Percentiles rank a stretch among this genome's conserved stretches.
Conservation (phyloP, 2,113 vertebrate genomes). For the Clarias gariepinus region DNA sequence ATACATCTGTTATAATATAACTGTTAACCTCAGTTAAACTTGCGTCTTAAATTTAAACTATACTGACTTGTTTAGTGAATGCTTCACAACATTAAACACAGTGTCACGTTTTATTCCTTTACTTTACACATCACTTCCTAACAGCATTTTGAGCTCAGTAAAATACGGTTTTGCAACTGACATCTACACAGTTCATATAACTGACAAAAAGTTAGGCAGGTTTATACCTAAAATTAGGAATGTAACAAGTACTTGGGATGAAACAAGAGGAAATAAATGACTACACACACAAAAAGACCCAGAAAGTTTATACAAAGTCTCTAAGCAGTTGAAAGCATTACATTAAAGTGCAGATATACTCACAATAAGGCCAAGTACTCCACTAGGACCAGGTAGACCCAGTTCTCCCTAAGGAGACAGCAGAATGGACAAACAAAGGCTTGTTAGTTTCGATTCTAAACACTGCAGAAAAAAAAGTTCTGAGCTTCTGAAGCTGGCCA, state of each 20-base stretch:
- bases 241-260: not conserved
- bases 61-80: not conserved
- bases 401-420: constrained; percentile 81
- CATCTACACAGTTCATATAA: not conserved
- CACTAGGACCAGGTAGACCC: constrained; percentile 87
- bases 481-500: constrained; percentile 40
- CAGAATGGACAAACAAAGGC: constrained; percentile 57
- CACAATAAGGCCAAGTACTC: constrained; percentile 91
- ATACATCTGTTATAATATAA: not conserved
- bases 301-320: not conserved
- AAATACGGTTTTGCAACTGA: not conserved
- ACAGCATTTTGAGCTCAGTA: not conserved
- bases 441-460: constrained; percentile 54
- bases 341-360: constrained; percentile 68
- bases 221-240: not conserved
- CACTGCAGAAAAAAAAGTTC: constrained; percentile 56
- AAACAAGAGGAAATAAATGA: not conserved
- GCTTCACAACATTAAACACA: not conserved
- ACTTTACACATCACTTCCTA: not conserved
- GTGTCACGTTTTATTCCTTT: not conserved
- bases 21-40: not conserved
- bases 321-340: not conserved
- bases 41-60: too few species aligned
- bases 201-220: not conserved
- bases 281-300: not conserved